phyloP scores from a whole-genome alignment of 2,113 vertebrate genomes.

The Ctenodactylus gundi region DNA sequence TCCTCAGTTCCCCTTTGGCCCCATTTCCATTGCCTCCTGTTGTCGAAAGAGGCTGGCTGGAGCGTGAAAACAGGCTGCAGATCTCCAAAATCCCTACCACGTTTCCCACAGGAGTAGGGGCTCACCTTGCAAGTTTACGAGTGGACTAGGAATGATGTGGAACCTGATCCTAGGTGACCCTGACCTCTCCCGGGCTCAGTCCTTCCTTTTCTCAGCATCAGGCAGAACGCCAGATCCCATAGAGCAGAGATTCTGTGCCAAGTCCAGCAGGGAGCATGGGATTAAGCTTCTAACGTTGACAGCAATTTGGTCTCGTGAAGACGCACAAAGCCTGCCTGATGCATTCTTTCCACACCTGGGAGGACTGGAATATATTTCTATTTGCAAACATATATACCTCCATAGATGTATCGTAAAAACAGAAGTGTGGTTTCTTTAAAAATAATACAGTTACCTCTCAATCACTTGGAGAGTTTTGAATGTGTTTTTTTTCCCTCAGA shows the following conservation, averaged over 20 bases:
- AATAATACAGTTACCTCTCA: neutral
- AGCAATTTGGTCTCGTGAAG: slow-evolving; percentile 51
- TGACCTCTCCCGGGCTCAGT: neutral
- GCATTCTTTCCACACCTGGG: slow-evolving; percentile 30
- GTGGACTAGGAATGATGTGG: neutral
- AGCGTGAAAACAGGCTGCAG: neutral
- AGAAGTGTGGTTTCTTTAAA: slow-evolving; percentile 16
- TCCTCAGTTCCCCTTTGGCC: neutral
- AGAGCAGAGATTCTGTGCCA: neutral
- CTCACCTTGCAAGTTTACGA: neutral
- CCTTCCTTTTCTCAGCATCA: neutral
- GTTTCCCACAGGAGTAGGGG: neutral
- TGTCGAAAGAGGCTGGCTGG: neutral
- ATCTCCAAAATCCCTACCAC: neutral
- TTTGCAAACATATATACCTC: slow-evolving; percentile 8
- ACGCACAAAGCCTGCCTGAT: neutral
- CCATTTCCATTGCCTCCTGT: neutral
- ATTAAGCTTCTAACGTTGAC: slow-evolving; percentile 37
- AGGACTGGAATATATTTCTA: slow-evolving; percentile 11
- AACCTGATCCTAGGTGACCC: neutral
- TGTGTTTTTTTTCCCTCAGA: slow-evolving; percentile 60
- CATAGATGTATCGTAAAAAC: neutral
- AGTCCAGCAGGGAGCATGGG: slow-evolving; percentile 30
- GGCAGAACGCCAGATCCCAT: neutral
- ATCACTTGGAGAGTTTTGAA: slow-evolving; percentile 15